These are phyloP conservation scores for Trichogramma evanescens DNA, from an alignment of 2,888 invertebrate species.

Conservation along the genomic window DNA sequence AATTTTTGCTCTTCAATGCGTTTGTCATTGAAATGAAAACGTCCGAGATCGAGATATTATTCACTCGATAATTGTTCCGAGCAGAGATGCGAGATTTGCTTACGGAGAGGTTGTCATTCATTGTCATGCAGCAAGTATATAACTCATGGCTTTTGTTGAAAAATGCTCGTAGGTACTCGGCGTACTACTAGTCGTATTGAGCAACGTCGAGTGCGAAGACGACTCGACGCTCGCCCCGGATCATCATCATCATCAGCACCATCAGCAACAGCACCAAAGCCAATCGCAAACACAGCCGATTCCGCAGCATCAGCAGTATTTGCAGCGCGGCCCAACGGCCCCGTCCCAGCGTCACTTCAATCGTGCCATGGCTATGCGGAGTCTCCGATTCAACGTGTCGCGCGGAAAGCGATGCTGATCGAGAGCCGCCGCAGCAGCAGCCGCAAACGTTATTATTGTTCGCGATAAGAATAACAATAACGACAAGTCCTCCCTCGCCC, in stretches of 20 bases:
- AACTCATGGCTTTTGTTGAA: neutral
- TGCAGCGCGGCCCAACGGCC: conserved; percentile 38
- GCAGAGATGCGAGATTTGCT: neutral
- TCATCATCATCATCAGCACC: conserved; percentile 28
- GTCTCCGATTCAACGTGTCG: conserved; percentile 53
- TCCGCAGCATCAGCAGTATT: conserved; percentile 33
- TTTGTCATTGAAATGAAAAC: neutral
- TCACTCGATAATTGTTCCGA: neutral
- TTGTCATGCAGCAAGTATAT: neutral
- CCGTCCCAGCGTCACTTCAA: conserved; percentile 75
- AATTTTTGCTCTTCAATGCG: neutral
- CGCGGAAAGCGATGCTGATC: conserved; percentile 45
- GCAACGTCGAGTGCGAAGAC: conserved; percentile 52
- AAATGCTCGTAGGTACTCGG: conserved; percentile 61
- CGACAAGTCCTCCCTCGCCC: too few species aligned
- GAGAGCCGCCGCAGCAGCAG: neutral
- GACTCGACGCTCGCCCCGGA: conserved; percentile 39
- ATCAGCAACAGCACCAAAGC: conserved; percentile 27
- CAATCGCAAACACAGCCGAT: conserved; percentile 53
- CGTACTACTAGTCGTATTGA: conserved; percentile 74
- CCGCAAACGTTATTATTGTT: neutral
- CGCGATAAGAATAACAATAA: too few species aligned
- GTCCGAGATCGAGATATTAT: neutral
- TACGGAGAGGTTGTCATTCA: neutral
- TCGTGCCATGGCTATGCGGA: conserved; percentile 83